Evolutionary conservation across 2,113 vertebrate genomes (phyloP).

Genomic region (Prinia subflava): DNA sequence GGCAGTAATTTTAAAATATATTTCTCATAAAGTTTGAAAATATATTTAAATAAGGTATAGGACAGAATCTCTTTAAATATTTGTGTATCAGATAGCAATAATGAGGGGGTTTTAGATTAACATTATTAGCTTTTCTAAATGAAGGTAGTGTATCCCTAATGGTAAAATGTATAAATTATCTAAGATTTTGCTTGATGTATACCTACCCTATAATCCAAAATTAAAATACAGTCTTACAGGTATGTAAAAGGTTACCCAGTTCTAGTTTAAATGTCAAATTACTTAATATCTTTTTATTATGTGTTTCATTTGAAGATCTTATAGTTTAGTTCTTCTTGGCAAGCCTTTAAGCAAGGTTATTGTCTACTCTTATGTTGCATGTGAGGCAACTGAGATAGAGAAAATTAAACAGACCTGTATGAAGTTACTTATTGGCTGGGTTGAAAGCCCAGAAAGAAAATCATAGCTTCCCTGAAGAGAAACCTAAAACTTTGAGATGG

Average conservation of each 20-base stretch:
- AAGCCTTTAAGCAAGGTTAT: background rate
- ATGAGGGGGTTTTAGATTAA: background rate
- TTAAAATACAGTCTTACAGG: background rate
- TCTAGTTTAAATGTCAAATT: background rate
- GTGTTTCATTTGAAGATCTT: conserved; percentile 21
- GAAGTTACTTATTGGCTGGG: background rate
- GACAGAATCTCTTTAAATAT: background rate
- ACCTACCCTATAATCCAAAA: background rate
- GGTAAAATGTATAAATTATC: background rate
- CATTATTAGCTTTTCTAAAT: background rate
- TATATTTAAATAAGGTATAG: background rate
- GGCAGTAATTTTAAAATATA: background rate
- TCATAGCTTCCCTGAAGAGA: background rate
- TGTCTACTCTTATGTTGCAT: background rate
- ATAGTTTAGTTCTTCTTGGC: background rate
- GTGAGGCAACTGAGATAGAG: background rate
- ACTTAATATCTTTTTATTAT: background rate
- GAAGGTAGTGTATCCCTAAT: background rate
- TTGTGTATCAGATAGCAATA: background rate
- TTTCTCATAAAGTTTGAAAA: background rate
- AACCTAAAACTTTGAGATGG: background rate
- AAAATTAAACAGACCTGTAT: background rate
- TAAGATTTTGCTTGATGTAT: background rate
- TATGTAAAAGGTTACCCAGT: background rate
- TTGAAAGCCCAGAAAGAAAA: background rate